Evolutionary conservation across 2,113 vertebrate species (phyloP).

Genomic region (Nycticryphes semicollaris): DNA sequence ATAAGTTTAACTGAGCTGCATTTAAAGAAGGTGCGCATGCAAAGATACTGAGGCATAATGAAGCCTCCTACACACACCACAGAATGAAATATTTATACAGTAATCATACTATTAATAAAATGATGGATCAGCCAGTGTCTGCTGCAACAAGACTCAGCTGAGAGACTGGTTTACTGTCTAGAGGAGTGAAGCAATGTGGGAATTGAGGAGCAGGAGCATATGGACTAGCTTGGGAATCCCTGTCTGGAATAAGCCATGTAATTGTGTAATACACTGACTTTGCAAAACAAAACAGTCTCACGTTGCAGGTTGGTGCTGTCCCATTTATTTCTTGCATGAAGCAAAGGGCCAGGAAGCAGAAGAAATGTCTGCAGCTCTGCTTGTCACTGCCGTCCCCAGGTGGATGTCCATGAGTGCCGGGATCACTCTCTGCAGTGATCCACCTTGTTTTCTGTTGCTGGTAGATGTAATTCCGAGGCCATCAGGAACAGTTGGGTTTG

Average conservation of each 20-base stretch:
- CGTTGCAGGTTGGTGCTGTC: background rate
- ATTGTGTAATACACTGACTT: background rate
- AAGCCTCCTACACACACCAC: background rate
- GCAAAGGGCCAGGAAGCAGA: background rate
- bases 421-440: background rate
- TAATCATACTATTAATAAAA: slow-evolving; percentile 62
- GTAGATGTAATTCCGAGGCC: background rate
- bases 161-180: background rate
- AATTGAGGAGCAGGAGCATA: background rate
- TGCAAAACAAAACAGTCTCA: background rate
- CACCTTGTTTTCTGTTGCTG: background rate
- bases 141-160: background rate
- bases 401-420: background rate
- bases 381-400: background rate
- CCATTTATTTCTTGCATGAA: background rate
- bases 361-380: background rate
- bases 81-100: slow-evolving; percentile 54
- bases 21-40: background rate
- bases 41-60: background rate
- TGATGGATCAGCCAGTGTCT: background rate
- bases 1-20: background rate
- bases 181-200: background rate
- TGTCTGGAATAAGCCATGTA: background rate
- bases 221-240: background rate
- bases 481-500: background rate